Conservation (phyloP, 2,797 vertebrate species). For the Synanceia verrucosa region DNA sequence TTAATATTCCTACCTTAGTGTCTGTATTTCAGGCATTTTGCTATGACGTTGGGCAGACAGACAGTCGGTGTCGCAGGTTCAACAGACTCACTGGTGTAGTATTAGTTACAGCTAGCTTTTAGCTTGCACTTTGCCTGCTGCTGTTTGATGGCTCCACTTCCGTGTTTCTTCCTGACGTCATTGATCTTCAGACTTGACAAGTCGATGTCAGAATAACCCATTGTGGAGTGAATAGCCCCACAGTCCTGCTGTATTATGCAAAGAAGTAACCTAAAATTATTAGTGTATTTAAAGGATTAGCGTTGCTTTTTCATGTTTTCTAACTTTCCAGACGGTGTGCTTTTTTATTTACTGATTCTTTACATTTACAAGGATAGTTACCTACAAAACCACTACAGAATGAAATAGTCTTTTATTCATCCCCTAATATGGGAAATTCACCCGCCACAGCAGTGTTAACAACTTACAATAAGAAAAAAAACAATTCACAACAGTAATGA, state of each 20-base stretch:
- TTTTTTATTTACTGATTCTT: too few species aligned
- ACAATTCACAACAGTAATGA: too few species aligned
- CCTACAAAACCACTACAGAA: too few species aligned
- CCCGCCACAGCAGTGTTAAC: too few species aligned
- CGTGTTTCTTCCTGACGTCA: slow-evolving; percentile 18
- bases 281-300: neutral
- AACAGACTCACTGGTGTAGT: neutral
- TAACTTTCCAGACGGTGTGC: too few species aligned
- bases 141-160: slow-evolving; percentile 46
- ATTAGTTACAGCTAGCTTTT: neutral
- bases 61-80: neutral
- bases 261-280: neutral
- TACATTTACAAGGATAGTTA: too few species aligned
- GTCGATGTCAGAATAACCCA: slow-evolving; percentile 45
- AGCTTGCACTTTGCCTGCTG: slow-evolving; percentile 8
- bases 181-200: slow-evolving; percentile 50
- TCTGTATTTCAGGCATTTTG: slow-evolving; percentile 60
- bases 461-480: too few species aligned
- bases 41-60: neutral
- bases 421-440: too few species aligned
- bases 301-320: too few species aligned
- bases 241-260: neutral
- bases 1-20: slow-evolving; percentile 44
- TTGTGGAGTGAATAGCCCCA: neutral
- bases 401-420: too few species aligned